phyloP scores from a whole-genome alignment of 1,140 invertebrate species.

The Bombus balteatus region DNA sequence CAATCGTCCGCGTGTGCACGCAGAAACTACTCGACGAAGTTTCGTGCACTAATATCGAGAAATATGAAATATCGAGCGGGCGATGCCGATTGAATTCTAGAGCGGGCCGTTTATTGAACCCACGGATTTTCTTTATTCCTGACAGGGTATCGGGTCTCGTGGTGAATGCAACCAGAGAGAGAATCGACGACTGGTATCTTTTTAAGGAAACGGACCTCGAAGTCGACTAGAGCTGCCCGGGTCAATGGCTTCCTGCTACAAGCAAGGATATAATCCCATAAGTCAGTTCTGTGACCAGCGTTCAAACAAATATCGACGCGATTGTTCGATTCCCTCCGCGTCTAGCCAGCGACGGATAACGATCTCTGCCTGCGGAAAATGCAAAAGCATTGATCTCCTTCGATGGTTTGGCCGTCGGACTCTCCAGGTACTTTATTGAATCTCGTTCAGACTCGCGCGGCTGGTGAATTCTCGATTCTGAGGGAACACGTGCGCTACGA shows the following conservation, averaged over 20 bases:
- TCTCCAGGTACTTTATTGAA: conserved; percentile 10
- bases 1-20: neutral
- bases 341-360: neutral
- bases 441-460: neutral
- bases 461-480: conserved; percentile 7
- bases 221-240: neutral
- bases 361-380: neutral
- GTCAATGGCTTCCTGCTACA: conserved; percentile 13
- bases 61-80: conserved; percentile 49
- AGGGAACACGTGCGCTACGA: neutral
- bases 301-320: neutral
- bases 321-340: neutral
- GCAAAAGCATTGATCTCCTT: conserved; percentile 20
- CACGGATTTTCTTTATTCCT: conserved; percentile 33
- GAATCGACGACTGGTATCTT: conserved; percentile 21
- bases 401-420: neutral
- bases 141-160: neutral
- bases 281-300: conserved; percentile 24
- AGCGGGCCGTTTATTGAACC: conserved; percentile 36
- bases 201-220: neutral
- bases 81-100: conserved; percentile 48
- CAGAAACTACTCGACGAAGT: conserved; percentile 14
- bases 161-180: conserved; percentile 16
- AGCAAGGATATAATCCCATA: conserved; percentile 23
- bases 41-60: conserved; percentile 45